Conservation (phyloP, 2,888 invertebrate species). For the Tetanocera ferruginea region DNA sequence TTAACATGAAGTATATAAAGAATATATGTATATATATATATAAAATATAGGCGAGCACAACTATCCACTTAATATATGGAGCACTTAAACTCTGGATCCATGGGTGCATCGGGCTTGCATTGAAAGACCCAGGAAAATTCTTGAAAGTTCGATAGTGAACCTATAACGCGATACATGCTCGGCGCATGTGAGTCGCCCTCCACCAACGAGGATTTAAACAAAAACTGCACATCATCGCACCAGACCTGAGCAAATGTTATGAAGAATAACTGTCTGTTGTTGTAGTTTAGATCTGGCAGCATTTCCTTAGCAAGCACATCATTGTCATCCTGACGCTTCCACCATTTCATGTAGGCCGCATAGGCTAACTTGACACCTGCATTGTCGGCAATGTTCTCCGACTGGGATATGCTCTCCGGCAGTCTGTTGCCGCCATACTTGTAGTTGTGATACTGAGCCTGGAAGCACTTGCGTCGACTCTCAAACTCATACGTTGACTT, state of each 20-base stretch:
- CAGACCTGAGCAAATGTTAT: slow-evolving; percentile 62
- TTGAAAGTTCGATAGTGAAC: slow-evolving; percentile 62
- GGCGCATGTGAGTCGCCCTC: slow-evolving; percentile 54
- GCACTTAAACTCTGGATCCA: slow-evolving; percentile 66
- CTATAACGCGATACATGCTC: slow-evolving; percentile 61
- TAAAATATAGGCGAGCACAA: not conserved
- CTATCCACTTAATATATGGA: slow-evolving; percentile 55
- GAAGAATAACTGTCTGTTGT: slow-evolving; percentile 61
- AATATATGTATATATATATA: not conserved
- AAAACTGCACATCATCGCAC: slow-evolving; percentile 60
- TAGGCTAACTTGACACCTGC: slow-evolving; percentile 64
- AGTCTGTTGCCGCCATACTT: slow-evolving; percentile 54
- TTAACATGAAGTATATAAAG: not conserved
- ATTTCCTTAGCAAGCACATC: slow-evolving; percentile 52
- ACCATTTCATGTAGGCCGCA: slow-evolving; percentile 61
- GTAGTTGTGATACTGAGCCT: slow-evolving; percentile 61
- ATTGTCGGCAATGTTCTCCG: slow-evolving; percentile 67
- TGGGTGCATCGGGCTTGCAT: slow-evolving; percentile 56
- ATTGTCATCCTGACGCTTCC: slow-evolving; percentile 42
- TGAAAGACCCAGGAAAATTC: slow-evolving; percentile 65
- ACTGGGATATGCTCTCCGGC: slow-evolving; percentile 53
- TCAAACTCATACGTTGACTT: slow-evolving; percentile 59
- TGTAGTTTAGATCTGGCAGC: slow-evolving; percentile 54
- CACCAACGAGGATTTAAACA: slow-evolving; percentile 50
- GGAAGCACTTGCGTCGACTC: slow-evolving; percentile 60